Evolutionary conservation across 2,113 vertebrate genomes (phyloP), one percentile per base, ranked within the genome.

Genomic region (Cephalopterus ornatus): DNA sequence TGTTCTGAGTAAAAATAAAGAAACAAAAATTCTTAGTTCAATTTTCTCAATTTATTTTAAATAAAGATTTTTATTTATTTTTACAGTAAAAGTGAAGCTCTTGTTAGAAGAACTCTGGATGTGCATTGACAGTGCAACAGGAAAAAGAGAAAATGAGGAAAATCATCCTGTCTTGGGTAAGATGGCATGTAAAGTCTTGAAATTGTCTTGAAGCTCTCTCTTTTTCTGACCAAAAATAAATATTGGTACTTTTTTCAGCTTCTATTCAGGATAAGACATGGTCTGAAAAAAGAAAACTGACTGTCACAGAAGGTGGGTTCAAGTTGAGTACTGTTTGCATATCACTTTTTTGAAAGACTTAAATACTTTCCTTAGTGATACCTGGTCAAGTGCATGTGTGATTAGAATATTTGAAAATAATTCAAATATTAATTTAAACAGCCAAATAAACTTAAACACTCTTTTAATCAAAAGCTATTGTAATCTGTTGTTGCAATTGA

Each of bases 61-160:
- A 58, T 72, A 65, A 65, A 33, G 47, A 46, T 50, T 33, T 88
- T n/a, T 46, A 24, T 61, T 75, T 76, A 61, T 86, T 95, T 95
- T 89, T 87, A 50, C 96, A 99, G 99, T 97, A 92, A 99, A 98
- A 97, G 94, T 99, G 52, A 98, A 98, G 58, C 89, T 97, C 32
- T 98, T 99, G 20, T 91, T 99, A 23, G 97, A 99, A 87, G 98
- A 99, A 72, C 97, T 99, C 62, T 99, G 99, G 99, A 95, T 97
- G 56, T 99, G 99, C 89, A 97, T 99, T 63, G 98, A 99, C 55
- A 96, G 72, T 47, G 90, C 97, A 28, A 85, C 97, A 14, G 97
- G 96, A 52, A 97, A 86, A 67, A 91, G 92, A 5, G 88, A 97
- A 3, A 93, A 93, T 8, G 89, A 85, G 30, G 91, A 92, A 63